Evolutionary conservation across 2,113 vertebrate species (phyloP).

Genomic region (Colinus virginianus): DNA sequence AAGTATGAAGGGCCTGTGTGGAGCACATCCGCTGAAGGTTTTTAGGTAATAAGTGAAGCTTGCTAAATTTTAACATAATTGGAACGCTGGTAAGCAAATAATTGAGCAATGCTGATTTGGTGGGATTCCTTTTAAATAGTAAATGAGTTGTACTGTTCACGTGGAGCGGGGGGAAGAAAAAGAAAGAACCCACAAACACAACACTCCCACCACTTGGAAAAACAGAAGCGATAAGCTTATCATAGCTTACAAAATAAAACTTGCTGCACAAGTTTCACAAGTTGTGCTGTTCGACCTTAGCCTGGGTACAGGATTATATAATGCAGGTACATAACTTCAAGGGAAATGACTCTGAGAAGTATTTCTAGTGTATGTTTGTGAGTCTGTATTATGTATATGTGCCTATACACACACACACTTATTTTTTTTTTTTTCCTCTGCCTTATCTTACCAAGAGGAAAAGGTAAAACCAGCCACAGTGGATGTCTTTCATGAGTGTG

Average conservation of each 20-base stretch:
- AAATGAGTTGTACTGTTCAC: neutral
- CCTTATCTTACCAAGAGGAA: neutral
- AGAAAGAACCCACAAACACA: neutral
- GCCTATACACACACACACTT: neutral
- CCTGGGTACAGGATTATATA: neutral
- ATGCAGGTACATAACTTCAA: neutral
- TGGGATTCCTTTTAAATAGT: neutral
- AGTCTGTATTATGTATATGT: neutral
- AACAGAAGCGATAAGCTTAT: constrained; percentile 37
- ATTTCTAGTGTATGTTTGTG: neutral
- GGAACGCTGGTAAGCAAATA: constrained; percentile 27
- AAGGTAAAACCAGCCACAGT: neutral
- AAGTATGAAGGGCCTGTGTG: neutral
- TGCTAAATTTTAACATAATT: constrained; percentile 32
- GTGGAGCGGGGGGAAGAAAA: neutral
- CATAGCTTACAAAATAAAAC: neutral
- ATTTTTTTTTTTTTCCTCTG: neutral
- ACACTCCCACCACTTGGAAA: neutral
- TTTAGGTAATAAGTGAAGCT: neutral
- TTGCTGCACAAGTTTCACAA: constrained; percentile 43
- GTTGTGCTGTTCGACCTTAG: neutral
- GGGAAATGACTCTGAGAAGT: neutral
- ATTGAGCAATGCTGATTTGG: constrained; percentile 25
- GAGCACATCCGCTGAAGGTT: neutral
- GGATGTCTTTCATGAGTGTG: neutral